Evolutionary conservation across 2,113 vertebrate species (phyloP), one percentile per base, ranked within the genome.

Genomic region (Tor tambroides): DNA sequence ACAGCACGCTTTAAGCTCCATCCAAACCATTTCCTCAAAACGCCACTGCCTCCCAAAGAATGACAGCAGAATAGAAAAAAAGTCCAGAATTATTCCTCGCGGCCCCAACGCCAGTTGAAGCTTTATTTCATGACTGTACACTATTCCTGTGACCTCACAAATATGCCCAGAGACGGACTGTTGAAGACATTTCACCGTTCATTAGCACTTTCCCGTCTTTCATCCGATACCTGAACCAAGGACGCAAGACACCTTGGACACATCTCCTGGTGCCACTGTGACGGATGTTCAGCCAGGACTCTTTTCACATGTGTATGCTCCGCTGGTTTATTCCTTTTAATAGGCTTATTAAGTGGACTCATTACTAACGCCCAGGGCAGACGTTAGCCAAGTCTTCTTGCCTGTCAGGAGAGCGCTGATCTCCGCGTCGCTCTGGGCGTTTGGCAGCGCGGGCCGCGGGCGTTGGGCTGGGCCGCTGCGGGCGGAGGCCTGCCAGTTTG

Each of bases 1-100:
- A 65, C 85, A 84, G 83, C 90, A 75, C 84, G 84, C 90, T 92
- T 91, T 90, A 91, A 91, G 89, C 86, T 21, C 54, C 38, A 87
- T 94, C 91, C 91, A 92, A 93, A 92, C 88, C 90, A 92, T 93
- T 94, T 93, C 91, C 93, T 93, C 88, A 91, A 93, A 54, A 87
- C 88, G 88, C 88, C 89, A 59, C 90, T 87, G 87, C 85, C 82
- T 91, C 88, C 85, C 77, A 91, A 90, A 90, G 88, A 91, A 89
- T 17, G 23, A 76, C 43, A 76, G 26, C 43, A n/a, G 21, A 82
- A 83, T 35, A 83, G 10, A 82, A 88, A 71, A 82, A 93, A 1
- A 90, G 75, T 67, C 91, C 90, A 90, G 90, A 90, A 86, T 93
- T 90, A 91, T 93, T 91, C 85, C 89, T 88, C 90, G 35, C 38